Evolutionary conservation across 1,140 invertebrate genomes (phyloP), one percentile per base, ranked within the genome.

Genomic region (Neomicropteryx cornuta): DNA sequence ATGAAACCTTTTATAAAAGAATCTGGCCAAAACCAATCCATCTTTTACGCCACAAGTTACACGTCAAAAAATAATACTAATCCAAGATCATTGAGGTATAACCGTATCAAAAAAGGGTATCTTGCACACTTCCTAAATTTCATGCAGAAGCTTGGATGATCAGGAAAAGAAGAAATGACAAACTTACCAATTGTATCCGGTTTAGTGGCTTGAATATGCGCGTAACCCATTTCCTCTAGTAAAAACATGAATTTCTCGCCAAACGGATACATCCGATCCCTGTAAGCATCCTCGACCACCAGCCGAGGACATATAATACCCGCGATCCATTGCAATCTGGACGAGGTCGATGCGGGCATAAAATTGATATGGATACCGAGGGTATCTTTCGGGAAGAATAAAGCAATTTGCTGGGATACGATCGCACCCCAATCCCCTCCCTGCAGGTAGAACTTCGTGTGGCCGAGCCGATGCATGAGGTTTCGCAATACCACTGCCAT

Each of bases 171-270:
- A n/a, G n/a, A 38, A 34, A 21, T 34, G 14, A 37, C 27, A 32
- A 45, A 49, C 58, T 53, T 67, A 83, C 85, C 87, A 41, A 94
- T 70, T 5, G 91, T 95, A 52, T 95, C 90, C 2, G 91, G 91
- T 64, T 93, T 94, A 0, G 87, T 92, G 2, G 83, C 73, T 63
- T 95, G 91, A 20, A 95, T 62, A 53, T 91, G 84, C 18, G 85
- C 58, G 51, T 94, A 95, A 18, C 87, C 90, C 41, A 58, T 62
- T 62, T 92, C 87, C 51, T 73, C 63, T 1, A 87, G 17, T 0
- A 85, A 3, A 38, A 50, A 51, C 1, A 32, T 38, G 0, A 75
- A 62, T 1, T 70, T 41, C 11, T 72, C 42, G 0, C 51, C 53
- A 4, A 81, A 22, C 0, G 83, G 80, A 52, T 73, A 77, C 38